Conservation (phyloP, 2,797 vertebrate genomes). For the Taeniopygia guttata region DNA sequence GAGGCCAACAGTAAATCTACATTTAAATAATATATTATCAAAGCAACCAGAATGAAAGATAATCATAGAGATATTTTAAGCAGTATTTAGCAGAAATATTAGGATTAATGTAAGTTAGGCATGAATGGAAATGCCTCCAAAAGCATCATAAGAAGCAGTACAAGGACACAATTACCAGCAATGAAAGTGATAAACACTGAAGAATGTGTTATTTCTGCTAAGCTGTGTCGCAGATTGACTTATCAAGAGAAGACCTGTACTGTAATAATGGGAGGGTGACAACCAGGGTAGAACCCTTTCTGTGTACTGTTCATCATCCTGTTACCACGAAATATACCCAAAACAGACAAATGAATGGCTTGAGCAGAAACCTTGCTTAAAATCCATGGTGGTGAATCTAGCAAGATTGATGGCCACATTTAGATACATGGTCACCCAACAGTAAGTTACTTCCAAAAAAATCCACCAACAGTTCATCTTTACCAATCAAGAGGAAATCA, state of each 20-base stretch:
- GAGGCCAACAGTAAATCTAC: background rate
- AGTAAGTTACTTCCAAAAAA: background rate
- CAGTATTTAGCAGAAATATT: background rate
- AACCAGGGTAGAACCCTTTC: background rate
- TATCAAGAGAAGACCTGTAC: background rate
- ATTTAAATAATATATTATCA: background rate
- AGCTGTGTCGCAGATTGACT: background rate
- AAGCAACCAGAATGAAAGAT: background rate
- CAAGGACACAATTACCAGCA: background rate
- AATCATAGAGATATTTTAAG: background rate
- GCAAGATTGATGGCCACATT: background rate
- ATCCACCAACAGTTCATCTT: background rate
- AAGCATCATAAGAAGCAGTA: background rate
- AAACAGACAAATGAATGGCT: background rate
- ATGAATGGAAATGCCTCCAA: background rate
- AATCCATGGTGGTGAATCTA: background rate
- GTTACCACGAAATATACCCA: background rate
- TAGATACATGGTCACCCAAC: background rate
- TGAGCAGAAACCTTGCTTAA: background rate
- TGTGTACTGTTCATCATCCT: background rate
- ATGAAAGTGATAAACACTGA: background rate
- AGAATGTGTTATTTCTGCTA: background rate
- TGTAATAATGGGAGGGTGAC: background rate
- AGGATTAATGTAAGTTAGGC: background rate
- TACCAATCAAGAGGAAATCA: background rate